phyloP scores from a whole-genome alignment of 2,888 invertebrate species.

The Chrysolina americana region DNA sequence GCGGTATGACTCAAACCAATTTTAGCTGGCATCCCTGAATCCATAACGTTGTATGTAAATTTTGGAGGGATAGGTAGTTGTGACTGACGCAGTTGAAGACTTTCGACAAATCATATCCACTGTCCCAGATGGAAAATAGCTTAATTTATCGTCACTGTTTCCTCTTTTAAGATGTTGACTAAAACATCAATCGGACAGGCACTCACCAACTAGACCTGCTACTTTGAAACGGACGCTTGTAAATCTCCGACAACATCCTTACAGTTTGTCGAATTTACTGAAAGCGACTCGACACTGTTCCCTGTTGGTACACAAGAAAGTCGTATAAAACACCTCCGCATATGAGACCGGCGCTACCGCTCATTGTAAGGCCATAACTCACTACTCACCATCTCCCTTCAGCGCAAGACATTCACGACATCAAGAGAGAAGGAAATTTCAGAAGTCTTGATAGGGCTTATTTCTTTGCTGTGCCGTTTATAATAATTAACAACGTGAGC shows the following conservation, averaged over 20 bases:
- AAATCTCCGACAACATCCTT: not conserved
- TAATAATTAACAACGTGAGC: slow-evolving; percentile 8
- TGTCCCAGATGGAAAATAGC: too few species aligned
- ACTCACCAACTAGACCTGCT: not conserved
- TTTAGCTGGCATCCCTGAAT: too few species aligned
- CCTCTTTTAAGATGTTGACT: too few species aligned
- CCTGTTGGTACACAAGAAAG: slow-evolving; percentile 58
- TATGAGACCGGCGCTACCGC: slow-evolving; percentile 64
- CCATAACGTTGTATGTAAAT: too few species aligned
- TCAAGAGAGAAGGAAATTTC: not conserved
- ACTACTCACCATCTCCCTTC: slow-evolving; percentile 50
- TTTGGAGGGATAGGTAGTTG: too few species aligned
- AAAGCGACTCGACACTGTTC: slow-evolving; percentile 35
- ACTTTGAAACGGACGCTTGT: not conserved
- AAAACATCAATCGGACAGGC: not conserved
- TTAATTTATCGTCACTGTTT: too few species aligned
- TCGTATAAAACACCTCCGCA: slow-evolving; percentile 64
- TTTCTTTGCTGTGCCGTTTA: slow-evolving; percentile 12
- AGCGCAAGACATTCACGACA: not conserved
- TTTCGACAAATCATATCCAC: too few species aligned
- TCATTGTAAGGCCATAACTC: slow-evolving; percentile 59
- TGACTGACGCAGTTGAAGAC: too few species aligned
- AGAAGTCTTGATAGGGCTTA: slow-evolving; percentile 14
- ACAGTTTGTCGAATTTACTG: slow-evolving; percentile 45
- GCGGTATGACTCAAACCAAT: too few species aligned